These are phyloP conservation scores for Thysanoteuthis rhombus DNA, from an alignment of 2,888 invertebrate genomes.

Conservation along the genomic window DNA sequence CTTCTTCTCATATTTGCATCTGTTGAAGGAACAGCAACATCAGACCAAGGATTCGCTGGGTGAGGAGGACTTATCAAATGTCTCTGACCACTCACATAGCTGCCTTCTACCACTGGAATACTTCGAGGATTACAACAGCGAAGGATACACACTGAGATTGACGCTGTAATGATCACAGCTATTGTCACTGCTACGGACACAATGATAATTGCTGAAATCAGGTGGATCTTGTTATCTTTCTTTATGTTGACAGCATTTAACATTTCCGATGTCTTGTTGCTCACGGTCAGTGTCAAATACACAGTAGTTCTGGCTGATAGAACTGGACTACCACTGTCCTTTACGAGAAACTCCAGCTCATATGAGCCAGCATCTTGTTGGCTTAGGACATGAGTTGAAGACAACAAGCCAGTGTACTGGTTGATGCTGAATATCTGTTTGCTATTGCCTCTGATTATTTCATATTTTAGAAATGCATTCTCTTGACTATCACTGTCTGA, in stretches of 20 bases:
- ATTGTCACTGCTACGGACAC: not conserved
- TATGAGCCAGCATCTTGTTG: not conserved
- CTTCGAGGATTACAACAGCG: not conserved
- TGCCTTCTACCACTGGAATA: not conserved
- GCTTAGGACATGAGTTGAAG: slow-evolving; percentile 12
- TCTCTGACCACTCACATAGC: not conserved
- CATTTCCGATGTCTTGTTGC: not conserved
- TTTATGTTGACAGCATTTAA: not conserved
- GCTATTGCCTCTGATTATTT: not conserved
- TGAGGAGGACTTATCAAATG: not conserved
- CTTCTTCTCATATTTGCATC: not conserved
- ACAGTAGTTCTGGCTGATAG: not conserved
- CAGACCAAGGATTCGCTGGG: not conserved
- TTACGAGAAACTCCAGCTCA: not conserved
- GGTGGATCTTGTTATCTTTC: not conserved
- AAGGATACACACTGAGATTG: slow-evolving; percentile 12
- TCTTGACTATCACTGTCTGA: not conserved
- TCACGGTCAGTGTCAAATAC: not conserved
- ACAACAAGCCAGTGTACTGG: not conserved
- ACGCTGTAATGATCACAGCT: slow-evolving; percentile 12
- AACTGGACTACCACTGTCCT: not conserved
- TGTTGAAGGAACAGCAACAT: not conserved
- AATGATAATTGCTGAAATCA: slow-evolving; percentile 12
- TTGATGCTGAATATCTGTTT: not conserved
- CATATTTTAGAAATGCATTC: slow-evolving; percentile 12